These are phyloP conservation scores for Montipora sp. DNA, from an alignment of 64 coral and sea anemone species.

Conservation along the genomic window DNA sequence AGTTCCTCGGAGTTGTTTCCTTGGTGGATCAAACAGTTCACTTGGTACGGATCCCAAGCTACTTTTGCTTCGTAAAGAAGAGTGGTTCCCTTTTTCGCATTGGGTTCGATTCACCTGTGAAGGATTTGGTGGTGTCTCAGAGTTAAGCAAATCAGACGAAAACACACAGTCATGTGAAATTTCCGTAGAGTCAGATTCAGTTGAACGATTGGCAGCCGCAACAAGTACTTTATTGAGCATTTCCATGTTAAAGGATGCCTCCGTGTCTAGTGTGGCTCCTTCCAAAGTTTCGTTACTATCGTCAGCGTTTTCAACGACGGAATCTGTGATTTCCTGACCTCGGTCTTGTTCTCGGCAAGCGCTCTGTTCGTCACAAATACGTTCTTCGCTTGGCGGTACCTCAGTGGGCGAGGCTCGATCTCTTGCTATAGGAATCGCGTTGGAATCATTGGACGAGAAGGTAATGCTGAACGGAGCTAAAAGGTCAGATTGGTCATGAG, in stretches of 20 bases:
- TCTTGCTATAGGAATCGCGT: not conserved
- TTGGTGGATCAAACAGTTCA: not conserved
- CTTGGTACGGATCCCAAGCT: not conserved
- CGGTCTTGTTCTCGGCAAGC: not conserved
- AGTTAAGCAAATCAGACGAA: not conserved
- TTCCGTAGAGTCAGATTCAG: not conserved
- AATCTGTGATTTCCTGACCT: not conserved
- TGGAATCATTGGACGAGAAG: not conserved
- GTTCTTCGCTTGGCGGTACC: slow-evolving; percentile 1
- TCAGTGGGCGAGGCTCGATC: not conserved
- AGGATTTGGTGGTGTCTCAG: not conserved
- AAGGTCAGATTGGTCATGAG: not conserved
- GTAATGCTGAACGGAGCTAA: slow-evolving; percentile 1
- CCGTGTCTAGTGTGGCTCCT: not conserved
- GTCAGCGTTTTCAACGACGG: not conserved
- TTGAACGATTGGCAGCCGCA: not conserved
- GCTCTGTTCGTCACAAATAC: not conserved
- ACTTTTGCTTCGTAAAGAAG: not conserved
- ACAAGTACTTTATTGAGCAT: not conserved
- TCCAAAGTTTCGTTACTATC: not conserved
- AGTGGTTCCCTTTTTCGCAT: not conserved
- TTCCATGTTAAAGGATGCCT: not conserved
- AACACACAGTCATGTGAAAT: not conserved
- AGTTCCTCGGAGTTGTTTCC: not conserved
- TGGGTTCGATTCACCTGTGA: not conserved